Conservation (phyloP, 1,140 invertebrate genomes). For the Habropoda laboriosa region DNA sequence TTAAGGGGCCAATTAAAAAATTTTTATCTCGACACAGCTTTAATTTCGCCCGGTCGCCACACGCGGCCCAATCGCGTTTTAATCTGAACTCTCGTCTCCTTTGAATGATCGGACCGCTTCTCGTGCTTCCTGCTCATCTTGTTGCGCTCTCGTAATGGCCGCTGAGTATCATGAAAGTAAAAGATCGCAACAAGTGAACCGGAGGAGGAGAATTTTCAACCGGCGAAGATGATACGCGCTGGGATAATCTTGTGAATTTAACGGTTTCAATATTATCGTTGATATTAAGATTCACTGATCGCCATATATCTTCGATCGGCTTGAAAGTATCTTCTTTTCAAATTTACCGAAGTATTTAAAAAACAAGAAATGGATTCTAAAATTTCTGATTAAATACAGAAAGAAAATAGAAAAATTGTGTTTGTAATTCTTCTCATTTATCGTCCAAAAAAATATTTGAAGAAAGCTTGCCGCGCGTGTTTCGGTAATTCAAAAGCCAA, state of each 20-base stretch:
- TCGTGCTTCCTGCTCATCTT: neutral
- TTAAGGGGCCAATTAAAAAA: conserved; percentile 34
- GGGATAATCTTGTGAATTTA: neutral
- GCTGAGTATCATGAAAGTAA: neutral
- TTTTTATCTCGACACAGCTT: conserved; percentile 29
- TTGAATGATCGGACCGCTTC: neutral
- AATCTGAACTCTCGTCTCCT: neutral
- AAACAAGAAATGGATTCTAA: no score
- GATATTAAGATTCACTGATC: no score
- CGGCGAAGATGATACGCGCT: neutral
- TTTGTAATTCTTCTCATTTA: no score
- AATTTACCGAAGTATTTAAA: no score
- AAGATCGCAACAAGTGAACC: neutral
- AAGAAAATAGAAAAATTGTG: no score
- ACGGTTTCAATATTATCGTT: neutral
- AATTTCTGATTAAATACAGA: no score
- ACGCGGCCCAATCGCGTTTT: conserved; percentile 3
- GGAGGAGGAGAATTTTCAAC: neutral
- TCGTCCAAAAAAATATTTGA: no score
- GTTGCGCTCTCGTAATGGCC: neutral
- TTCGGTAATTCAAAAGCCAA: neutral
- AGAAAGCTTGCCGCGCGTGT: no score
- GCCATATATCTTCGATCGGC: no score
- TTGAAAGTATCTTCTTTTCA: no score
- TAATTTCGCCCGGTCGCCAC: conserved; percentile 13